Base-by-base conservation (phyloP, 2,797 vertebrate genomes). In the Muscicapa striata region DNA sequence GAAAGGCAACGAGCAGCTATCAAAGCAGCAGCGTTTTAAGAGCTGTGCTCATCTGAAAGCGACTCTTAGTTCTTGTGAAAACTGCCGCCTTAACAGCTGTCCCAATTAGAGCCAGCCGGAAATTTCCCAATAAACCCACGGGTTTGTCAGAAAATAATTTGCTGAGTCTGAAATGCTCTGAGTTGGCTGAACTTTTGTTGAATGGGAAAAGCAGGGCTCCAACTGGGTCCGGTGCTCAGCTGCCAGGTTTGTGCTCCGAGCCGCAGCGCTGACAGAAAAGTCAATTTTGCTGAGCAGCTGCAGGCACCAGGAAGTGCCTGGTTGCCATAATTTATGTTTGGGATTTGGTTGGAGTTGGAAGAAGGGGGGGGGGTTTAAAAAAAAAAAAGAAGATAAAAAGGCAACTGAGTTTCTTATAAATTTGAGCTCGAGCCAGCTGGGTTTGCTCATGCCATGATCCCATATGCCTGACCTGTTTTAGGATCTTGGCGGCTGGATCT, bases 91-190 rank as follows among this genome's bases (percentile, higher is more conserved):
- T 61, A 87, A 86, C 93, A 96, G 95, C 93, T 96, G 94, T 93
- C 91, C 96, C 95, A 93, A 94, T 96, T 95, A 95, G n/a, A 96
- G 87, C 45, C 93, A 72, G 95, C 82, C 95, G 79, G 95, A 96
- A 96, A 94, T 78, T 94, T 90, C 96, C 94, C 87, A 51, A 91
- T 91, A 88, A 96, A 93, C 87, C 87, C 84, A 62, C 58, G 36
- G 55, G 45, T 91, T 46, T 58, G 85, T 88, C 87, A 78, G 64
- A 80, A 89, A 70, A 86, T 90, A 96, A 95, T 90, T 94, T 4
- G 66, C 95, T 96, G 96, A 96, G 87, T 95, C 91, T 95, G 89
- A 68, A 93, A 76, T 5, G 90, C 95, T 94, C 82, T 30, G 17
- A 94, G 93, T 34, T 94, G 91, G 76, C 89, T 96, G 93, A 96